Percentiles rank a stretch among this genome's conserved stretches.
Conservation (phyloP, 2,888 invertebrate species). For the Belgica antarctica region DNA sequence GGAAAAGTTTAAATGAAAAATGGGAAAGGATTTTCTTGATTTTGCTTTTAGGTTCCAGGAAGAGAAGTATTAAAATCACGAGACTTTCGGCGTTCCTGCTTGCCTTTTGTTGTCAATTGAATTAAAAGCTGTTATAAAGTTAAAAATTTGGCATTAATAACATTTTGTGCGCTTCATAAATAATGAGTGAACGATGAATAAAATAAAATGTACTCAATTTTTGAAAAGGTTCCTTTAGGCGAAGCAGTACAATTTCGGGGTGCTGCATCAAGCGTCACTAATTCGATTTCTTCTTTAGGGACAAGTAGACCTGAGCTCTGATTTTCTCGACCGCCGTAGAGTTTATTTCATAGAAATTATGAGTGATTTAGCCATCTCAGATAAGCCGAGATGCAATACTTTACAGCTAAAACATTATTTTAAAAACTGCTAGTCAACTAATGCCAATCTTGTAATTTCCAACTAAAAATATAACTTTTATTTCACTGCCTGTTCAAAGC, state of each 20-base stretch:
- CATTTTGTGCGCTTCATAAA: neutral
- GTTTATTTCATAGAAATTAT: too few species aligned
- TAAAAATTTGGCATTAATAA: constrained; percentile 15
- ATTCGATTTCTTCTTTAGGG: constrained; percentile 21
- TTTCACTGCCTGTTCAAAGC: too few species aligned
- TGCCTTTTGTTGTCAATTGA: neutral
- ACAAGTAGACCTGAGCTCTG: neutral
- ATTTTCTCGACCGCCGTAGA: constrained; percentile 24
- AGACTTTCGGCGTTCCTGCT: neutral
- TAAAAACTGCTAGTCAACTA: too few species aligned
- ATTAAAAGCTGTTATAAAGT: neutral
- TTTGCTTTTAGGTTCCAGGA: too few species aligned
- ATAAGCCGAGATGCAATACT: too few species aligned
- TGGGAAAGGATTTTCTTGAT: neutral
- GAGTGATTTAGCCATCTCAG: too few species aligned
- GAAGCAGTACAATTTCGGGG: neutral
- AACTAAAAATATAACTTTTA: too few species aligned
- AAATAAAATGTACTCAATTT: neutral
- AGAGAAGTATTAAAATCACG: neutral
- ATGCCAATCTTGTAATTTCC: too few species aligned
- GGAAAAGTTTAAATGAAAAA: neutral
- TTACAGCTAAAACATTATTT: too few species aligned
- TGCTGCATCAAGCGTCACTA: constrained; percentile 30
- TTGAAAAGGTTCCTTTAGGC: too few species aligned
- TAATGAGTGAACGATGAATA: neutral